Conservation (phyloP, 2,888 invertebrate species). For the Uropetala carovei region DNA sequence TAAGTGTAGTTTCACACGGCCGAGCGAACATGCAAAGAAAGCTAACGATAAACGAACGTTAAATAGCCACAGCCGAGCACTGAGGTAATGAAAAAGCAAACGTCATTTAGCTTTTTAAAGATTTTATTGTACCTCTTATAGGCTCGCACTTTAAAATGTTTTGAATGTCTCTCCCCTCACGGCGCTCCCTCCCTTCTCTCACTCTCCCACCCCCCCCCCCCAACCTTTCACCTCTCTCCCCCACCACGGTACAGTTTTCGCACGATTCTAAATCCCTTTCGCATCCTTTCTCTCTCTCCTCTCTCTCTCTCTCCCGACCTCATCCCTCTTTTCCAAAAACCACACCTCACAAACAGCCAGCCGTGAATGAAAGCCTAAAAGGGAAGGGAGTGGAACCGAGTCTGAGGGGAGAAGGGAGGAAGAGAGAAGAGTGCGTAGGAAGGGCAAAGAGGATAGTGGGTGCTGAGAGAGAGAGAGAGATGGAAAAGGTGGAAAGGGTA, state of each 20-base stretch:
- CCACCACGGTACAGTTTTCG: slow-evolving; percentile 7
- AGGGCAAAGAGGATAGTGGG: not conserved
- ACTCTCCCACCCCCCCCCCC: not conserved
- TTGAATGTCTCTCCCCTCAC: not conserved
- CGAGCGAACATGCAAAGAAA: too few species aligned
- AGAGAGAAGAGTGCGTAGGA: not conserved
- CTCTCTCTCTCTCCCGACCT: not conserved
- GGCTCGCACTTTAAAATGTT: slow-evolving; percentile 16
- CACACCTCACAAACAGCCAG: slow-evolving; percentile 26
- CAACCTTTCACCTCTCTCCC: not conserved
- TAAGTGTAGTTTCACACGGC: too few species aligned
- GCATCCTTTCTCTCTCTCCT: not conserved
- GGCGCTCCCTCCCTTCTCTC: too few species aligned
- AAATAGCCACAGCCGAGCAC: not conserved
- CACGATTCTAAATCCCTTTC: slow-evolving; percentile 28
- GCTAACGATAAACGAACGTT: not conserved
- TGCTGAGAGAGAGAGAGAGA: not conserved
- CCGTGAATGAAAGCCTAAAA: slow-evolving; percentile 19
- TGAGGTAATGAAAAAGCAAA: not conserved
- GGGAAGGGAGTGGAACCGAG: not conserved
- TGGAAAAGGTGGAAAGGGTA: slow-evolving; percentile 16
- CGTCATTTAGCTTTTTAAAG: not conserved
- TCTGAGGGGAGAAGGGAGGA: not conserved
- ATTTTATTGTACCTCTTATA: not conserved
- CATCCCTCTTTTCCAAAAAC: not conserved